Conservation (phyloP, 2,888 invertebrate genomes). For the Pocota personata region DNA sequence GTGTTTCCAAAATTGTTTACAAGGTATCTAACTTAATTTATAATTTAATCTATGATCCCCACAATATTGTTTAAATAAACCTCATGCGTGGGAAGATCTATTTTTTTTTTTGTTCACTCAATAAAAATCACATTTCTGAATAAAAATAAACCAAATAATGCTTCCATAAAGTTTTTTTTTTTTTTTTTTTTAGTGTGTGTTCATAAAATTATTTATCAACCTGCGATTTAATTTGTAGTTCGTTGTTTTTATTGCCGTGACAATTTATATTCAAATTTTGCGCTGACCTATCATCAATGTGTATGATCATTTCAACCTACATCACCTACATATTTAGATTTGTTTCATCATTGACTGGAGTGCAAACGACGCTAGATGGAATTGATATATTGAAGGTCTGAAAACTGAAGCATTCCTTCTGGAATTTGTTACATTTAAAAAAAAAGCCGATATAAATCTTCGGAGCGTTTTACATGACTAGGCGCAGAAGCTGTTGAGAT, state of each 20-base stretch:
- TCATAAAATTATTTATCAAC: constrained; percentile 27
- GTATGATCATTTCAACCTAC: constrained; percentile 20
- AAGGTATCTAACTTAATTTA: constrained; percentile 18
- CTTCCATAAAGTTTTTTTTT: constrained; percentile 10
- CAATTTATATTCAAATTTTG: constrained; percentile 48
- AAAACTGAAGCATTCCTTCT: constrained; percentile 20
- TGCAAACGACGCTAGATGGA: constrained; percentile 19
- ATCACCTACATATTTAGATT: constrained; percentile 31
- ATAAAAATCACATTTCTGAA: constrained; percentile 18
- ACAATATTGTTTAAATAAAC: constrained; percentile 23
- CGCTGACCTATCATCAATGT: constrained; percentile 28
- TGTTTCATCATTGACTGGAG: constrained; percentile 33
- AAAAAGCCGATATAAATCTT: constrained; percentile 37
- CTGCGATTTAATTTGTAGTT: constrained; percentile 33
- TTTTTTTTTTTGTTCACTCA: constrained; percentile 28
- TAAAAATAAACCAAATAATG: constrained; percentile 33
- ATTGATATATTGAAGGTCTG: constrained; percentile 52
- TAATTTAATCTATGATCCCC: constrained; percentile 11
- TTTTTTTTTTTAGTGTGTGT: background rate
- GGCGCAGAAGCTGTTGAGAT: constrained; percentile 15
- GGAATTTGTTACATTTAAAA: constrained; percentile 36
- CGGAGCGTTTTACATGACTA: background rate
- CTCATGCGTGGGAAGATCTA: constrained; percentile 30
- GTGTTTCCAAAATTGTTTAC: constrained; percentile 38
- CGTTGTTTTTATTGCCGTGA: constrained; percentile 41